Evolutionary conservation across 64 coral and sea anemone species (phyloP), one percentile per base, ranked within the genome.

Genomic region (Montipora sp.): DNA sequence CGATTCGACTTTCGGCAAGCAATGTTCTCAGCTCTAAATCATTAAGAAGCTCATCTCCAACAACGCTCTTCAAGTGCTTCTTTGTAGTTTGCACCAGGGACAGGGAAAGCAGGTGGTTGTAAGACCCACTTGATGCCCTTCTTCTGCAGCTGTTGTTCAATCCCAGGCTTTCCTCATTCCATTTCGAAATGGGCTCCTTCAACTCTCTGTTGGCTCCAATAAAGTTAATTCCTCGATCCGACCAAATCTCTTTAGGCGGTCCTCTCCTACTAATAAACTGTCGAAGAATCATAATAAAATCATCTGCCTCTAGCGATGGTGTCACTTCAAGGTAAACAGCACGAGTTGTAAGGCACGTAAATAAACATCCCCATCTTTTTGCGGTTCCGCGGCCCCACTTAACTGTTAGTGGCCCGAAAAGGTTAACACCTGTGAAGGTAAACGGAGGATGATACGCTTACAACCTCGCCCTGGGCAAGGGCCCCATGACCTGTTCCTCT

Each of bases 301-400:
- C 95, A 77, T 71, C 95, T 23, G 91, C 87, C 15, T 93, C 80
- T 14, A 93, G 51, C 7, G 91, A 96, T 16, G 91, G 87, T 0
- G 74, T 92, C 24, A 93, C 77, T 13, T 96, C 91, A 10, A 93
- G 50, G 76, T 83, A 96, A 0, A 92, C 90, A 4, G 94, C 90
- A 5, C 94, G 85, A 27, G 94, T 96, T 3, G 78, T 92, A 48
- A 95, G 48, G 44, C 90, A 92, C 3, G 94, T 95, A 21, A 95
- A 82, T 77, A 95, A 79, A 58, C 84, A 95, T 83, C 89, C 89
- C 89, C 94, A 91, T 46, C 83, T 85, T 60, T 92, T 95, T 0
- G 86, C 68, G 8, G 72, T 79, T 83, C 86, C 69, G 51, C 85
- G 94, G 51, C 94, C 20, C 51, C 83, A 73, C 50, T 95, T 87